Base-by-base conservation (phyloP, 2,113 vertebrate genomes). In the Rhineura floridana region DNA sequence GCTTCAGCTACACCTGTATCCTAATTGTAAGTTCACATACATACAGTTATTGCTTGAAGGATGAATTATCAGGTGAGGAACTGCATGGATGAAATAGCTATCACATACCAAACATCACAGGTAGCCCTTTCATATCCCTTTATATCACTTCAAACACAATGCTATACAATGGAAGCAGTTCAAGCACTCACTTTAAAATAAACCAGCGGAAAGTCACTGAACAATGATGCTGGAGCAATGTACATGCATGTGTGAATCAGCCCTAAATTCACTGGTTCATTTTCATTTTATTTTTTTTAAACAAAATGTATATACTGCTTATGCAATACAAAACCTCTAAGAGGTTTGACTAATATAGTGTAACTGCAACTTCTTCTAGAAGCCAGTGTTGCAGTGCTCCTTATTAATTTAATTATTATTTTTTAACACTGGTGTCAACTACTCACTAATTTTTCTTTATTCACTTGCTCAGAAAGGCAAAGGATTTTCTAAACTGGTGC, bases 211-310 rank as follows among this genome's bases (percentile, higher is more conserved):
- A 87, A 81, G 42, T 81, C 28, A 52, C 39, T 55, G 65, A 80
- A 50, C 28, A 87, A 81, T 81, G 76, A 81, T 48, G 67, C 85
- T 79, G 63, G 46, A 79, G 85, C 62, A n/a, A 79, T 86, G 48
- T 46, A 72, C 65, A 72, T 72, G 77, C 36, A 72, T 23, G 11
- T 81, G 55, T 81, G 65, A 81, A 72, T 81, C 65, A 59, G 12
- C 12, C 67, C 30, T 52, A 72, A 0, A 0, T 13, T 77, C 50
- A 23, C 36, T 72, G 73, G 87, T 81, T 91, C 28, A 59, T 59
- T 59, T n/a, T n/a, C n/a, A n/a, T n/a, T n/a, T n/a, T n/a, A n/a
- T n/a, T n/a, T n/a, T n/a, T 4, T 59, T 59, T 59, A 19, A 59
- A 59, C 3, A 59, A 55, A 59, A 59, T 59, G 15, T 59, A 59